phyloP scores from a whole-genome alignment of 1,140 invertebrate genomes.

The Drosophila watanabei region DNA sequence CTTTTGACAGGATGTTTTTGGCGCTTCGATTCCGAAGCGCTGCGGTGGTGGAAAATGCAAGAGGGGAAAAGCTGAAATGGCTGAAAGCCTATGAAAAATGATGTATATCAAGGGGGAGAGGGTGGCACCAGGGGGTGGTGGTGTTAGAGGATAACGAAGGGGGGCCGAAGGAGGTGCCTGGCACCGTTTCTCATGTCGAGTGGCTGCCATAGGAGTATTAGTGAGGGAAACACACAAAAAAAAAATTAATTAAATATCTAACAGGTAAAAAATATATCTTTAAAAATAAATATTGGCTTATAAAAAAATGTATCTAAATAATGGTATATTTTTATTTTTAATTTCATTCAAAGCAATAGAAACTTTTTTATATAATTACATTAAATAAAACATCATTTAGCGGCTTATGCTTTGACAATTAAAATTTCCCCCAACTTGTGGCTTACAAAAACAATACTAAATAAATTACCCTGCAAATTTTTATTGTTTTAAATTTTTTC shows the following conservation, averaged over 20 bases:
- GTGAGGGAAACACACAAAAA: neutral
- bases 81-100: conserved; percentile 75
- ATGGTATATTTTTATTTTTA: too few species aligned
- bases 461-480: too few species aligned
- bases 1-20: conserved; percentile 74
- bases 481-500: too few species aligned
- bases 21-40: conserved; percentile 71
- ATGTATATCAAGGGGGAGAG: conserved; percentile 35
- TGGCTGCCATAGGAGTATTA: conserved; percentile 27
- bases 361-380: neutral
- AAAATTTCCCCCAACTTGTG: neutral
- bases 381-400: neutral
- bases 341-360: neutral
- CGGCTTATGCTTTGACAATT: neutral
- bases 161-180: conserved; percentile 33
- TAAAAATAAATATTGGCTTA: neutral
- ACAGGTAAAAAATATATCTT: neutral
- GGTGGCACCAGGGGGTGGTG: neutral
- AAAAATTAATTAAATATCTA: neutral
- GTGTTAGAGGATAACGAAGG: neutral
- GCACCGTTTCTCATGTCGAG: conserved; percentile 60
- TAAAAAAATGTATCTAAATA: too few species aligned
- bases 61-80: conserved; percentile 19
- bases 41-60: conserved; percentile 26
- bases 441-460: neutral